Base-by-base conservation (phyloP, 2,888 invertebrate genomes). In the Didymodactylos carnosus region DNA sequence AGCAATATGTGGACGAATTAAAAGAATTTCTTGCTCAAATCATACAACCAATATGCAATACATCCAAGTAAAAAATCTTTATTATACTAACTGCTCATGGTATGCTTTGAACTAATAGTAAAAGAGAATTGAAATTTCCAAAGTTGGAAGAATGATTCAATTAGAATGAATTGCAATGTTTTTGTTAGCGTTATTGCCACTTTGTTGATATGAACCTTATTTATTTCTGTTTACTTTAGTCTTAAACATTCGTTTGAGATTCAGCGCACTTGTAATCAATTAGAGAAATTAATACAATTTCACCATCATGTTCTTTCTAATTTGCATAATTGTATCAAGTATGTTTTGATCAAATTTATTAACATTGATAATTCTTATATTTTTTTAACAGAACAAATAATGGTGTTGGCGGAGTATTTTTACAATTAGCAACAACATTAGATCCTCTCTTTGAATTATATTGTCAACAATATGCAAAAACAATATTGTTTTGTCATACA, bases 401-500 rank as follows among this genome's bases (percentile, higher is more conserved):
- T 82, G 87, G 91, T 79, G 89, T 93, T 25, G 98, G 98, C 3
- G 92, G 91, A 78, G 85, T 94, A 16, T 94, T 97, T 83, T 84
- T 98, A 76, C 89, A 89, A 75, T 88, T 82, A 70, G 86, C 86
- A 14, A 81, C 83, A 11, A 80, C 80, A 70, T 77, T 86, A 53
- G 92, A 94, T 84, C 85, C 87, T 77, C 89, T 92, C 16, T 92
- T 95, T 82, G 89, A 89, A 80, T 86, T 87, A 19, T 98, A 97
- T 83, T 95, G 95, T 84, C 88, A 89, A 75, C 89, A 91, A 78
- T 97, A 98, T 87, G 97, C 97, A 0, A 88, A 89, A 83, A 94
- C 94, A 77, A 94, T 94, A 70, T 90, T 91, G 81, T 88, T 95
- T 79, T 87, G 98, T 78, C 94, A 94, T 83, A 90, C 90, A 83